These are phyloP conservation scores for Papilio polyxenes DNA, from an alignment of 1,140 invertebrate genomes.

Conservation along the genomic window DNA sequence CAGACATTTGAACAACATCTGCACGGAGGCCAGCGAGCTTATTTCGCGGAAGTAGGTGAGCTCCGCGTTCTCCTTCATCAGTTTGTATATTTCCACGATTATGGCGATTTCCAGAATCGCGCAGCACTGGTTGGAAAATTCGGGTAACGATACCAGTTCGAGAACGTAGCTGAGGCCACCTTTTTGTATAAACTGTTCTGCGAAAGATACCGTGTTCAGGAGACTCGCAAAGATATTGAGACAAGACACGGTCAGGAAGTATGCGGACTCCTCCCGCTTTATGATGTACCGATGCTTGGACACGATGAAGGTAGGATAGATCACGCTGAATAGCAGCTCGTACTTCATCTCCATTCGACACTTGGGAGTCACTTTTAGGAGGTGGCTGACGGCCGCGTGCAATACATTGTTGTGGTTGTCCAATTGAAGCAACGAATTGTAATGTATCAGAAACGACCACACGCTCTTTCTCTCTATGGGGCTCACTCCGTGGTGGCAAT, in stretches of 20 bases:
- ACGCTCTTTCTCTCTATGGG: constrained; percentile 69
- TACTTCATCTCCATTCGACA: constrained; percentile 80
- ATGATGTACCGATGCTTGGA: constrained; percentile 78
- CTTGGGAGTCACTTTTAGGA: constrained; percentile 82
- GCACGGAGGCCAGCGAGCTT: constrained; percentile 72
- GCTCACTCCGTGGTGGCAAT: constrained; percentile 62
- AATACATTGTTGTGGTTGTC: constrained; percentile 82
- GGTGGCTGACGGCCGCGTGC: constrained; percentile 81
- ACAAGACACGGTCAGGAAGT: constrained; percentile 83
- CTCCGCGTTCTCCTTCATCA: constrained; percentile 67
- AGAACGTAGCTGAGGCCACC: constrained; percentile 81
- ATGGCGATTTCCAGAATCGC: constrained; percentile 83
- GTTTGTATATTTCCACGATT: constrained; percentile 82
- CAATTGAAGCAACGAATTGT: constrained; percentile 80
- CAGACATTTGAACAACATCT: constrained; percentile 80
- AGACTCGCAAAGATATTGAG: constrained; percentile 83
- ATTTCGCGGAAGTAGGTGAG: constrained; percentile 66
- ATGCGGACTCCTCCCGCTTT: constrained; percentile 73
- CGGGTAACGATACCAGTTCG: constrained; percentile 77
- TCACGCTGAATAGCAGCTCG: constrained; percentile 82
- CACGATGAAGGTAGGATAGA: constrained; percentile 83
- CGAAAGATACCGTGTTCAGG: constrained; percentile 80
- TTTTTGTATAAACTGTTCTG: constrained; percentile 82
- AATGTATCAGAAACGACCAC: constrained; percentile 83
- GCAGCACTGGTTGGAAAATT: constrained; percentile 83